Base-by-base conservation (phyloP, 2,888 invertebrate genomes). In the Mystacides longicornis region DNA sequence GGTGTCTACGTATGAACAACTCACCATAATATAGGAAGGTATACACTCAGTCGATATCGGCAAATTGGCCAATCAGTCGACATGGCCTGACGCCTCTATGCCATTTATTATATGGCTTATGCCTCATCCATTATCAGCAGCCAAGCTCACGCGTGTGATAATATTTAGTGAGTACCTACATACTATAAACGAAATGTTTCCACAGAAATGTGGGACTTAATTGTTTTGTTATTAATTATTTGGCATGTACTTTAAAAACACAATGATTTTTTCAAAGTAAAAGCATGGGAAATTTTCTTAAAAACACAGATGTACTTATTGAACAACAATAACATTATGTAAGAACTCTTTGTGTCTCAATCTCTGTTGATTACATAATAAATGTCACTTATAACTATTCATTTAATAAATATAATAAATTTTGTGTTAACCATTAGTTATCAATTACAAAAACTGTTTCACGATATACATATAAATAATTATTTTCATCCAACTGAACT, bases 31-130 rank as follows among this genome's bases (percentile, higher is more conserved):
- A n/a, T n/a, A n/a, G n/a, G n/a, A n/a, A n/a, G n/a, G n/a, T 16
- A 37, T 37, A 14, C 37, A 37, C 37, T 37, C 37, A 37, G 37
- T 37, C 37, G 16, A 37, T 37, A 37, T 37, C 37, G 37, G 16
- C 37, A 37, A 37, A 37, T 37, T 37, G 37, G 37, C 37, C 37
- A 37, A 37, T 37, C 37, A 37, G 7, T 37, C 37, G 37, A 37
- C 37, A 37, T 37, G 16, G 37, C 37, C 37, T 37, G 37, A 37
- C 37, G 37, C 37, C 37, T 3, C 37, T 37, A 37, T 37, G 37
- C 37, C 14, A 37, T 37, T 37, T 37, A 37, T 37, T 37, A 37
- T 37, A 37, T 37, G 37, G 37, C 37, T 37, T 37, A 37, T 37
- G 37, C n/a, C 37, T 37, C 37, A 37, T 37, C 37, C 37, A 37